Conservation (phyloP, 2,797 vertebrate genomes). For the Squalus acanthias region DNA sequence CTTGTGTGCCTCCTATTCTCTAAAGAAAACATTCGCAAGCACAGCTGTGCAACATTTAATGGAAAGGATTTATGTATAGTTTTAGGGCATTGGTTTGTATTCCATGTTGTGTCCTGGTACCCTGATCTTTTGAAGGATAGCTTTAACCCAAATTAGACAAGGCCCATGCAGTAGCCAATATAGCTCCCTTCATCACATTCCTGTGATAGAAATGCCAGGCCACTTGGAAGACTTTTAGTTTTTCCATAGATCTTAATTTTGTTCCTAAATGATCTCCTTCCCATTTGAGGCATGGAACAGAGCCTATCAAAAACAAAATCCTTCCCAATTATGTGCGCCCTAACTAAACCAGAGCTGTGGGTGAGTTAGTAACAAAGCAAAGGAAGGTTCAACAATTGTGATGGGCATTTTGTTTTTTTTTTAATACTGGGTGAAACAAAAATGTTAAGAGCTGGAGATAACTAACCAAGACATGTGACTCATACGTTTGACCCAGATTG, state of each 20-base stretch:
- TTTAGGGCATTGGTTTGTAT: background rate
- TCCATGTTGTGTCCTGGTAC: background rate
- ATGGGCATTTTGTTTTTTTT: background rate
- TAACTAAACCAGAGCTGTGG: background rate
- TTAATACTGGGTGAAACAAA: background rate
- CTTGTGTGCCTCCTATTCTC: background rate
- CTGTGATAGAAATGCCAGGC: background rate
- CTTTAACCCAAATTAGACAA: background rate
- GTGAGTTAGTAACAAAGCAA: background rate
- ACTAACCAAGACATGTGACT: too few relatives aligned
- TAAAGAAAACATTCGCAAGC: background rate
- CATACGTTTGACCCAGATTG: background rate
- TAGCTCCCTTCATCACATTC: background rate
- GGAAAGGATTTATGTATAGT: background rate
- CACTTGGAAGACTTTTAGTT: background rate
- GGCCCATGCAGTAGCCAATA: background rate
- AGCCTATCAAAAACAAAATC: background rate
- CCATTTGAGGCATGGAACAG: background rate
- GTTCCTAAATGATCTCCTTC: background rate
- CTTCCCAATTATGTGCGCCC: background rate
- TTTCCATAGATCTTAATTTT: background rate
- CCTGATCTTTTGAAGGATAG: background rate
- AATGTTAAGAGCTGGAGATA: background rate
- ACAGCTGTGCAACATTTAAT: background rate
- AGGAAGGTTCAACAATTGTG: background rate